A percentile compares a stretch with the other conserved stretches of the same genome.
These are phyloP conservation scores for Stomatorhinus walkeri DNA, from an alignment of 2,797 vertebrate genomes.

Conservation along the genomic window DNA sequence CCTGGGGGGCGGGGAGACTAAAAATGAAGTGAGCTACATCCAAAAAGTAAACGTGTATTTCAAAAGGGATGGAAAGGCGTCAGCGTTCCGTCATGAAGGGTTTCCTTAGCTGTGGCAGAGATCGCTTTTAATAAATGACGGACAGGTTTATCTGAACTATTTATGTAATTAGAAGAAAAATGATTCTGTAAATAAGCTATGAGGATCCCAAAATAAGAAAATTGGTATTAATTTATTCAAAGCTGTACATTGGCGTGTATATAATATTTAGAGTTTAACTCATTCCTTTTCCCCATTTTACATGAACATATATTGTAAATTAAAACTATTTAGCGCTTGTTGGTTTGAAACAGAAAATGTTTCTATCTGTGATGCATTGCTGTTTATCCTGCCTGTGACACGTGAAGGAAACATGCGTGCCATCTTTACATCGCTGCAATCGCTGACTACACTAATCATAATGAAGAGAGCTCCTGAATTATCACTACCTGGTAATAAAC, in stretches of 20 bases:
- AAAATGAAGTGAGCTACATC: slow-evolving; percentile 41
- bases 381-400: slow-evolving; percentile 65
- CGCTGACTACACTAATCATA: slow-evolving; percentile 46
- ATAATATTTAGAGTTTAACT: slow-evolving; percentile 91
- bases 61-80: slow-evolving; percentile 48
- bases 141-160: slow-evolving; percentile 75
- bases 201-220: slow-evolving; percentile 96
- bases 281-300: slow-evolving; percentile 69
- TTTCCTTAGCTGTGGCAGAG: slow-evolving; percentile 34
- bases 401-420: slow-evolving; percentile 65
- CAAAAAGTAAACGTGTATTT: slow-evolving; percentile 44
- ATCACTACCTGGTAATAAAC: slow-evolving; percentile 36
- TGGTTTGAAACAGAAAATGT: slow-evolving; percentile 65
- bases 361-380: slow-evolving; percentile 66
- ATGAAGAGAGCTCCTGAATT: slow-evolving; percentile 26
- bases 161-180: slow-evolving; percentile 87
- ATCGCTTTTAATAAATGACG: slow-evolving; percentile 53
- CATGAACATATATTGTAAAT: slow-evolving; percentile 85
- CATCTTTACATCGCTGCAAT: slow-evolving; percentile 56
- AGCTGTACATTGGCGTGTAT: slow-evolving; percentile 97
- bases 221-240: slow-evolving; percentile 99
- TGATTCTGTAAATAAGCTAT: slow-evolving; percentile 98
- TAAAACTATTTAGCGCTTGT: slow-evolving; percentile 80
- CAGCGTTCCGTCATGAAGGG: slow-evolving; percentile 34
- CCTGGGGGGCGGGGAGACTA: not conserved